These are phyloP conservation scores for Parapristionchus giblindavisi DNA, from an alignment of 2,888 invertebrate species.

Conservation along the genomic window DNA sequence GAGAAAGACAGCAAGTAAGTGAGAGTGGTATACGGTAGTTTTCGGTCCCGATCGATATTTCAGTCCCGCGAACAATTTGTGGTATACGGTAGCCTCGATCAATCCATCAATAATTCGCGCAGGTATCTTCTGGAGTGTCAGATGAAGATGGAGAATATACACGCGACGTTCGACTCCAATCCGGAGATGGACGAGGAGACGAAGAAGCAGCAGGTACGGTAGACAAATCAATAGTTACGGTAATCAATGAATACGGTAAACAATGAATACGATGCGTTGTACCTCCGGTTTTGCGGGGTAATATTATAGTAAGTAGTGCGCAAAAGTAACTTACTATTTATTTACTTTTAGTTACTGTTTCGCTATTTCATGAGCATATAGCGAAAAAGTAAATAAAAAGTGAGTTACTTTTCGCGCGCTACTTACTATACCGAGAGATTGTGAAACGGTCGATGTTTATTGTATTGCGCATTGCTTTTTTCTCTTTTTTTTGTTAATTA, in stretches of 20 bases:
- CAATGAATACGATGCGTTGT: too few relatives aligned
- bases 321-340: too few relatives aligned
- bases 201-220: constrained; percentile 54
- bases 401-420: too few relatives aligned
- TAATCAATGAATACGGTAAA: too few relatives aligned
- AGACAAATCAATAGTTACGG: constrained; percentile 30
- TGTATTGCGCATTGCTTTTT: neutral
- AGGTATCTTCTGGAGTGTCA: constrained; percentile 71
- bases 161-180: constrained; percentile 54
- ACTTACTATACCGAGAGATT: too few relatives aligned
- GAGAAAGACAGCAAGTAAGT: constrained; percentile 65
- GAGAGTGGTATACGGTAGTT: neutral
- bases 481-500: neutral
- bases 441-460: neutral
- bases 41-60: neutral
- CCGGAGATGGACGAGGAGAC: constrained; percentile 55
- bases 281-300: too few relatives aligned
- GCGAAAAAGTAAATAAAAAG: too few relatives aligned
- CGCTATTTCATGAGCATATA: too few relatives aligned
- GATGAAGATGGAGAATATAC: constrained; percentile 71
- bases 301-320: too few relatives aligned
- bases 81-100: constrained; percentile 46
- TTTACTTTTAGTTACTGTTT: too few relatives aligned
- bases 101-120: constrained; percentile 9
- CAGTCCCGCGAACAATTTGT: constrained; percentile 67